A percentile compares a stretch with the other conserved stretches of the same genome.
Conservation (phyloP, 2,797 vertebrate species). For the Cuculus canorus region DNA sequence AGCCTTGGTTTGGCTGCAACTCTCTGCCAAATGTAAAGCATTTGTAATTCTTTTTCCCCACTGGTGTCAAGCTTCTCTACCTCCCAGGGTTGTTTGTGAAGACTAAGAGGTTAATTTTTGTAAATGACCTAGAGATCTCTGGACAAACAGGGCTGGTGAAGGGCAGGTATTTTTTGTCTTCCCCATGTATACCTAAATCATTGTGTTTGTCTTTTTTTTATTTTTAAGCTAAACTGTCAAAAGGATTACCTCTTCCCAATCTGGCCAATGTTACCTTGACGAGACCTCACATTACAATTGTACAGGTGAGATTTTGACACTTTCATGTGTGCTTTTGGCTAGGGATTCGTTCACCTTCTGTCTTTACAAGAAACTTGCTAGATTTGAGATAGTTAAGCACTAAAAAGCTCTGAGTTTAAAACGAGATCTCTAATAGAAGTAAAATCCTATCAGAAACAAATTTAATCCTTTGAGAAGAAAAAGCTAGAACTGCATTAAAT, state of each 20-base stretch:
- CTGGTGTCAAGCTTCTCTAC: background rate
- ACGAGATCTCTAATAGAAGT: background rate
- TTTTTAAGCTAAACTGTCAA: slow-evolving; percentile 73
- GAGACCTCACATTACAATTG: slow-evolving; percentile 68
- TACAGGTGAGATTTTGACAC: slow-evolving; percentile 65
- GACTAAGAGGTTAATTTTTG: background rate
- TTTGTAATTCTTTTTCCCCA: background rate
- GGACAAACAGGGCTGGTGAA: background rate
- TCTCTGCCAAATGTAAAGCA: background rate
- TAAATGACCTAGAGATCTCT: background rate
- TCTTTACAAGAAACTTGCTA: background rate
- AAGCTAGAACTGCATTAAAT: background rate
- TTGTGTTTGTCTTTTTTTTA: background rate
- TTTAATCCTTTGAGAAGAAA: background rate
- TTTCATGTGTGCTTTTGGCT: background rate
- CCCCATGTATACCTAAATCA: background rate
- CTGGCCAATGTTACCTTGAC: slow-evolving; percentile 59
- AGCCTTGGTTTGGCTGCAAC: background rate
- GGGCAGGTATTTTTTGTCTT: background rate
- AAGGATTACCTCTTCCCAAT: slow-evolving; percentile 74
- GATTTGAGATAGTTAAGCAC: background rate
- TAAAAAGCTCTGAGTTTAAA: background rate
- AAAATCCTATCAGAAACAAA: background rate
- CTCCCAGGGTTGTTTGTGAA: background rate
- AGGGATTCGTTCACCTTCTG: background rate